A percentile compares a stretch with the other conserved stretches of the same genome.
These are phyloP conservation scores for Hydroisotoma schaefferi DNA, from an alignment of 2,888 invertebrate species.

Conservation along the genomic window DNA sequence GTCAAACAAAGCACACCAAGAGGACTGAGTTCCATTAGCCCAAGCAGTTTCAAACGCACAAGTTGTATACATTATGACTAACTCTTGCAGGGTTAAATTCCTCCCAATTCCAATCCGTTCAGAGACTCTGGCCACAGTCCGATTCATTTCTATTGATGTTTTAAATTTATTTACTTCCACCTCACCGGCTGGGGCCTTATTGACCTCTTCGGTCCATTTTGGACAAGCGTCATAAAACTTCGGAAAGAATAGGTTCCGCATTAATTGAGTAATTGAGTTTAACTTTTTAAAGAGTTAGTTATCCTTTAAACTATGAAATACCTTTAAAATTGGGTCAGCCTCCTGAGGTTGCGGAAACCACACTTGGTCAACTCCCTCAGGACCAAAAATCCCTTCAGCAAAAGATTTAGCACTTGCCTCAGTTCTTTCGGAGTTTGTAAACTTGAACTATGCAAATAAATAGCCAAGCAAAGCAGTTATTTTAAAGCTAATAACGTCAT, in stretches of 20 bases:
- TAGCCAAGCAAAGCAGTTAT: neutral
- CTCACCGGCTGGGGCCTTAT: slow-evolving; percentile 61
- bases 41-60: slow-evolving; percentile 83
- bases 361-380: slow-evolving; percentile 60
- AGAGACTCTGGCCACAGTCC: slow-evolving; percentile 60
- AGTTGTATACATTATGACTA: slow-evolving; percentile 65
- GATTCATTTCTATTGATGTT: slow-evolving; percentile 58
- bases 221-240: slow-evolving; percentile 75
- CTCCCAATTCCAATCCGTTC: slow-evolving; percentile 60
- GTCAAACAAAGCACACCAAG: slow-evolving; percentile 76
- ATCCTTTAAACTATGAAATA: no score
- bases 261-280: neutral
- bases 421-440: slow-evolving; percentile 72
- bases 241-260: slow-evolving; percentile 50
- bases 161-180: slow-evolving; percentile 60
- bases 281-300: neutral
- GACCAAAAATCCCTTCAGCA: slow-evolving; percentile 70
- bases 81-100: slow-evolving; percentile 58
- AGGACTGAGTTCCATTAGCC: slow-evolving; percentile 62
- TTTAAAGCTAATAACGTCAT: neutral
- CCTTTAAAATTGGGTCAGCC: slow-evolving; percentile 65
- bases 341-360: slow-evolving; percentile 63
- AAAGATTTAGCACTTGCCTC: slow-evolving; percentile 71
- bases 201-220: slow-evolving; percentile 66
- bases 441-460: slow-evolving; percentile 53